Evolutionary conservation across 2,113 vertebrate genomes (phyloP), one percentile per base, ranked within the genome.

Genomic region (Phocoena sinus): DNA sequence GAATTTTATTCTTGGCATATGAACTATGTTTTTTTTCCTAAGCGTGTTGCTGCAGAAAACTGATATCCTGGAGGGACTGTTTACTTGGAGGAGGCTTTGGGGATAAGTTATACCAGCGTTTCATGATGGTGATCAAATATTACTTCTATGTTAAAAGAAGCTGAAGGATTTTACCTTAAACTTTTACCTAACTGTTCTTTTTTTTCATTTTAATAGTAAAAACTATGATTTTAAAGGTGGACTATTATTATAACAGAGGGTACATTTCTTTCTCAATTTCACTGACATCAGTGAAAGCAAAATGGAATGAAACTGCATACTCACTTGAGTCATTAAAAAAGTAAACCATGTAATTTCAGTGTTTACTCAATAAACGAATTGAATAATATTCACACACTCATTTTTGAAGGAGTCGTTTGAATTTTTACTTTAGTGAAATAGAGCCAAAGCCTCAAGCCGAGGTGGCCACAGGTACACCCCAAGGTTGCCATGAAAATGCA

Each of bases 311-410:
- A 96, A 68, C 26, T 20, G 23, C 33, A 47, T 44, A 47, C n/a
- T 85, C 71, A 50, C 58, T 79, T 31, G 36, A 26, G 23, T 65
- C 71, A 38, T 85, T 94, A 47, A 12, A 50, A 91, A 89, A 88
- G 28, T 31, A 83, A 89, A 65, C 26, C 44, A 33, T 33, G 76
- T 76, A 25, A 84, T 93, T 95, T 91, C 77, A 76, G 50, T 33
- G 36, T 82, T 89, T 96, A 92, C 56, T 89, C 15, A 91, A 36
- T 23, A 91, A 93, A 63, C 83, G 14, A 79, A 86, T 36, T 89
- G 74, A 92, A 26, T 41, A 47, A 94, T 74, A 88, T 62, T 36
- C 44, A 89, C 47, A 96, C 33, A 41, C 21, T 56, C 20, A 28
- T 33, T 79, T 94, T 63, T 56, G 18, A 67, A 41, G 14, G 28